Base-by-base conservation (phyloP, 2,797 vertebrate species). In the Hoplostethus atlanticus region DNA sequence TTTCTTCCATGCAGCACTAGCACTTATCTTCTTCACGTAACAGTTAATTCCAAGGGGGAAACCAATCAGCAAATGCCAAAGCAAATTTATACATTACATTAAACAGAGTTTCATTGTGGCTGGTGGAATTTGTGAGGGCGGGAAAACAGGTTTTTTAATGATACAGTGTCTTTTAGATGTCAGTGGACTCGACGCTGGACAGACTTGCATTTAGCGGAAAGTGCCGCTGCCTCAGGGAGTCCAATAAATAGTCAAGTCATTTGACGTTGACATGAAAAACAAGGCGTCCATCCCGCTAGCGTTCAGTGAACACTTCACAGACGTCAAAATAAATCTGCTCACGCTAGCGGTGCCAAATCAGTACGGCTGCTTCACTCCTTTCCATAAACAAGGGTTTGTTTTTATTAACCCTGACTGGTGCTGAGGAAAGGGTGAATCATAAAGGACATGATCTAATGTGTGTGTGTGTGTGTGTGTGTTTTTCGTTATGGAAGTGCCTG, bases 391-490 rank as follows among this genome's bases (percentile, higher is more conserved):
- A 51, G 63, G 69, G 77, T 68, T 68, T 84, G 88, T 86, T 90
- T 90, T 83, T 79, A 62, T 86, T 65, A 85, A 83, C 83, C 50
- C 75, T 21, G 62, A 65, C 58, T 55, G 48, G 13, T 68, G 70
- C 51, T 21, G 38, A 76, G 90, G 91, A 91, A 92, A 86, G 36
- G 64, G n/a, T 92, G 92, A 92, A 88, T 93, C 92, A 92, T 85
- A 34, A 75, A 77, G 64, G 62, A 6, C 51, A 54, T 90, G 84
- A 86, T 81, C 73, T 86, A 72, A 87, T 81, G 80, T 77, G 73
- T 68, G 56, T 61, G 58, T 70, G 70, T 64, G 63, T 83, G 77
- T 59, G 48, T 56, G 38, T 59, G 55, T 75, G 34, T 31, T 54
- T 16, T 65, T 34, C 40, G 51, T 54, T 16, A 36, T 73, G 69